Percentiles rank a stretch among this genome's conserved stretches.
Evolutionary conservation across 2,888 invertebrate genomes (phyloP).

Genomic region (Sclerodermus sp.): DNA sequence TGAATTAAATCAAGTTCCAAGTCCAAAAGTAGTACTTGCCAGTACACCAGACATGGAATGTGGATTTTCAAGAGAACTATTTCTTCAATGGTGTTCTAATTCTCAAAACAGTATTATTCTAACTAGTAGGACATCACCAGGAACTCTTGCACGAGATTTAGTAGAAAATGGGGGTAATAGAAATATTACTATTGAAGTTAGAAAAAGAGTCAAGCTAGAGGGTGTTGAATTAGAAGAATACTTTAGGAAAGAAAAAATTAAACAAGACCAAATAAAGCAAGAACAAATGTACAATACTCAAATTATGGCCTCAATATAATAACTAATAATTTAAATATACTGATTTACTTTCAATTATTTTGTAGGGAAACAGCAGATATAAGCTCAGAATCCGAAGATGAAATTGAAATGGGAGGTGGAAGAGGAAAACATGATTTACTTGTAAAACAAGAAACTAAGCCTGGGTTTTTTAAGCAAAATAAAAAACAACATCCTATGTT

Average conservation of each 20-base stretch:
- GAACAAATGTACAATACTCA: conserved; percentile 50
- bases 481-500: conserved; percentile 97
- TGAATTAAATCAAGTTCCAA: conserved; percentile 83
- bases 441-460: conserved; percentile 73
- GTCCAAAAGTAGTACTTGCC: conserved; percentile 93
- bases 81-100: conserved; percentile 91
- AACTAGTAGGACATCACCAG: conserved; percentile 83
- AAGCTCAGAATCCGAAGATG: conserved; percentile 82
- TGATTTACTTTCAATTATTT: conserved; percentile 11
- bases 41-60: conserved; percentile 94
- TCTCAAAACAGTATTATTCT: conserved; percentile 92
- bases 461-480: conserved; percentile 83
- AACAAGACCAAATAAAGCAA: conserved; percentile 56
- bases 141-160: conserved; percentile 77
- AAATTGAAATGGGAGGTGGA: conserved; percentile 77
- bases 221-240: conserved; percentile 79
- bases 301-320: neutral
- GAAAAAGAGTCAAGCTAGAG: conserved; percentile 72
- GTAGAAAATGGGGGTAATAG: conserved; percentile 77
- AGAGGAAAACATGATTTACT: conserved; percentile 86
- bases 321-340: neutral
- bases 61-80: conserved; percentile 93
- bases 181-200: conserved; percentile 71
- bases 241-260: conserved; percentile 67
- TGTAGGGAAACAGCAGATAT: conserved; percentile 69